Conservation (phyloP, 2,797 vertebrate species). For the Oceanodroma leucorhoa region DNA sequence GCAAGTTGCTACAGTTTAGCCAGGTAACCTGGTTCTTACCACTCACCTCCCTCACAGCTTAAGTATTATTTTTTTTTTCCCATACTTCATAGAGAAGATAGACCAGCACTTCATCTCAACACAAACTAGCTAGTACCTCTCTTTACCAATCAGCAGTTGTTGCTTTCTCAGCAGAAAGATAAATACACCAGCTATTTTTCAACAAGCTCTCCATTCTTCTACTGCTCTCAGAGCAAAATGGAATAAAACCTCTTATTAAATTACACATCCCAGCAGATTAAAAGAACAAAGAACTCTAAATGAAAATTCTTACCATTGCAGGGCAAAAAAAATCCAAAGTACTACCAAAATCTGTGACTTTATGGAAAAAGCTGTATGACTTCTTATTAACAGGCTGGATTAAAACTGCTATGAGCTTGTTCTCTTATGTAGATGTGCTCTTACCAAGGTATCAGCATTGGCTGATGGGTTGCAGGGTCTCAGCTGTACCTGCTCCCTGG, state of each 20-base stretch:
- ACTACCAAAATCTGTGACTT: fast-evolving
- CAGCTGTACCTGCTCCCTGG: not conserved
- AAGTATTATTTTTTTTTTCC: not conserved
- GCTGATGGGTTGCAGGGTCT: not conserved
- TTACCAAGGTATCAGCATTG: not conserved
- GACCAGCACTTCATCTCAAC: not conserved
- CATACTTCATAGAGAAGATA: not conserved
- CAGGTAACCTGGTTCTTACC: not conserved
- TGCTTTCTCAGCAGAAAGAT: not conserved
- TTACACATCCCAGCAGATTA: not conserved
- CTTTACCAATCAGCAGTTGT: not conserved
- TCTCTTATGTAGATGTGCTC: not conserved
- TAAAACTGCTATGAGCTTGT: not conserved
- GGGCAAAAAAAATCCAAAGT: not conserved
- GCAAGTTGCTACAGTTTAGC: not conserved
- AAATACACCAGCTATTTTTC: not conserved
- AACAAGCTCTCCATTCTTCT: not conserved
- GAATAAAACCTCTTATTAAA: not conserved
- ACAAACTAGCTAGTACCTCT: not conserved
- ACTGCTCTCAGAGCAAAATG: not conserved
- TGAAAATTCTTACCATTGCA: constrained; percentile 14
- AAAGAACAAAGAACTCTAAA: not conserved
- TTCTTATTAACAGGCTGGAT: fast-evolving
- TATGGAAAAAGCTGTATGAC: fast-evolving
- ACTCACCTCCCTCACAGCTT: not conserved